Evolutionary conservation across 2,113 vertebrate genomes (phyloP).

Genomic region (Corythaixoides concolor): DNA sequence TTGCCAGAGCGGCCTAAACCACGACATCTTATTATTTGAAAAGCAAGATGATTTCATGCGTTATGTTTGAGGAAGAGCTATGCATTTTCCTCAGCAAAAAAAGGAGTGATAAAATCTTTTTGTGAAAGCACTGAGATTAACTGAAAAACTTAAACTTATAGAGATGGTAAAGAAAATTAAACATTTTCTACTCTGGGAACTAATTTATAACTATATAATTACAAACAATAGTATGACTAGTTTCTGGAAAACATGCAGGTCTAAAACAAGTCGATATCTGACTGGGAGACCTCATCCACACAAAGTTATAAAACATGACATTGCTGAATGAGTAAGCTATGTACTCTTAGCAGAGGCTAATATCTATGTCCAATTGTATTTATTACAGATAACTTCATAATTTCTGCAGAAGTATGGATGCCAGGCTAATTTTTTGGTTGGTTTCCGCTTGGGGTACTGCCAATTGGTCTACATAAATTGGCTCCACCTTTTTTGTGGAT

Average conservation of each 20-base stretch:
- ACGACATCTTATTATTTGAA: neutral
- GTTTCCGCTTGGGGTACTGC: neutral
- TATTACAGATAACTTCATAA: neutral
- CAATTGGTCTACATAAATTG: neutral
- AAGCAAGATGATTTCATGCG: neutral
- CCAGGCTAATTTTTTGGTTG: neutral
- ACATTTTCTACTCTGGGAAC: neutral
- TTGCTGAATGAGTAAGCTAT: neutral
- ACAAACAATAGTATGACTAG: neutral
- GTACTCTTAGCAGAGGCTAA: neutral
- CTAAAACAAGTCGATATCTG: neutral
- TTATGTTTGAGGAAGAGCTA: neutral
- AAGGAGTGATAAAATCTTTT: neutral
- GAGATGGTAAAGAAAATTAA: neutral
- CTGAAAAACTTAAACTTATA: neutral
- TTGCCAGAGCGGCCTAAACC: too few relatives aligned
- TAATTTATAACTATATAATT: neutral
- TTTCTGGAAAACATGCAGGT: neutral
- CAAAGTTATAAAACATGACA: neutral
- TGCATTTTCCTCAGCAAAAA: neutral
- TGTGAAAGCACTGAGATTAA: neutral
- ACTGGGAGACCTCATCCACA: neutral
- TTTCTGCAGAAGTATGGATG: neutral
- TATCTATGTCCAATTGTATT: neutral
- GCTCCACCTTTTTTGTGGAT: neutral